Percentiles rank a stretch among this genome's conserved stretches.
Evolutionary conservation across 2,888 invertebrate species (phyloP).

Genomic region (Salticus scenicus): DNA sequence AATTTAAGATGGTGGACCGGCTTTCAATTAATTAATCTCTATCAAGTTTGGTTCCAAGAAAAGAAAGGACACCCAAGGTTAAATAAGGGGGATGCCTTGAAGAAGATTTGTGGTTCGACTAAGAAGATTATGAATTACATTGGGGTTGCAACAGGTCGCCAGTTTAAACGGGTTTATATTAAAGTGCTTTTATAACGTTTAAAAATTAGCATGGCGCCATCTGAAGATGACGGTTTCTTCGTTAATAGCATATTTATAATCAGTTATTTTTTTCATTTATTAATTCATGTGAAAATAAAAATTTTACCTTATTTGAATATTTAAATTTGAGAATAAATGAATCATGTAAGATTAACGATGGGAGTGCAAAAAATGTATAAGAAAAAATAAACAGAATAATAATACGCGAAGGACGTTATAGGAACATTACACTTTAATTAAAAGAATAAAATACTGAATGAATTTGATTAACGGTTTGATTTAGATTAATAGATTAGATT

Average conservation of each 20-base stretch:
- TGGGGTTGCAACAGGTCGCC: not conserved
- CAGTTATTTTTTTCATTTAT: too few relatives aligned
- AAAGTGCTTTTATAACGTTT: not conserved
- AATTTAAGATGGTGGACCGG: not conserved
- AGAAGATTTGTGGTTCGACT: not conserved
- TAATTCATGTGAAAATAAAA: too few relatives aligned
- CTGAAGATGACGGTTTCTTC: not conserved
- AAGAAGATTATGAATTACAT: not conserved
- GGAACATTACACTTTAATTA: too few relatives aligned
- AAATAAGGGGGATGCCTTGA: not conserved
- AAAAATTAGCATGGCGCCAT: not conserved
- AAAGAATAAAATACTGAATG: too few relatives aligned
- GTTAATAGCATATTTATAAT: not conserved
- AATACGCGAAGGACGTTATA: too few relatives aligned
- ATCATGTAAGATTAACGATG: too few relatives aligned
- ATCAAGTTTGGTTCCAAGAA: not conserved
- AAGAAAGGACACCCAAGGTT: not conserved
- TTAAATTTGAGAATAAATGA: too few relatives aligned
- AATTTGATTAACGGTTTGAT: too few relatives aligned
- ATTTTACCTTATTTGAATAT: too few relatives aligned
- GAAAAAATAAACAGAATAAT: too few relatives aligned
- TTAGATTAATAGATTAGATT: too few relatives aligned
- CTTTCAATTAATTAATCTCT: not conserved
- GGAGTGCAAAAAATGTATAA: too few relatives aligned
- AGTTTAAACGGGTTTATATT: not conserved